Conservation (phyloP, 2,797 vertebrate genomes). For the Apogon talboti region DNA sequence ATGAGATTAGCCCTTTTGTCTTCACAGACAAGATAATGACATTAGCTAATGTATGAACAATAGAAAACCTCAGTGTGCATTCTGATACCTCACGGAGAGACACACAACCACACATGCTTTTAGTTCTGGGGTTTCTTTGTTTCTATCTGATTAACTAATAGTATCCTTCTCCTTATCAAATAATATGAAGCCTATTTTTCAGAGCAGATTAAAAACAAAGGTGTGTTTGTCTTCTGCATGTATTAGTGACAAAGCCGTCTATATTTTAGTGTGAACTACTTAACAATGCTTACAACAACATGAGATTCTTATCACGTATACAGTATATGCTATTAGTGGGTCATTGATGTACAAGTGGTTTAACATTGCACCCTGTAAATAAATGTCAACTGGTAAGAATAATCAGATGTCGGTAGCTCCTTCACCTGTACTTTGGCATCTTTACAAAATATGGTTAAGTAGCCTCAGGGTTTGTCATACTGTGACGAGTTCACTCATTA, state of each 20-base stretch:
- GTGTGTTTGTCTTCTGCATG: constrained; percentile 23
- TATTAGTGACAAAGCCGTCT: constrained; percentile 25
- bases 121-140: constrained; percentile 55
- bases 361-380: constrained; percentile 63
- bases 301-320: constrained; percentile 60
- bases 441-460: background rate
- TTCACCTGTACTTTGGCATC: constrained; percentile 23
- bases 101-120: constrained; percentile 48
- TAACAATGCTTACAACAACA: constrained; percentile 35
- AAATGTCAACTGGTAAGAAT: constrained; percentile 66
- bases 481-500: background rate
- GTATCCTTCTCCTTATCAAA: constrained; percentile 26
- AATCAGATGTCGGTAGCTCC: constrained; percentile 61
- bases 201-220: constrained; percentile 35
- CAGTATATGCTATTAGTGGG: constrained; percentile 56
- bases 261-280: constrained; percentile 51
- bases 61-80: constrained; percentile 72
- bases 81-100: constrained; percentile 58
- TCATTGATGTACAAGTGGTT: constrained; percentile 66
- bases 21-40: constrained; percentile 84
- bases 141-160: constrained; percentile 43
- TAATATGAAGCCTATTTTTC: constrained; percentile 22
- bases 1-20: constrained; percentile 83
- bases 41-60: constrained; percentile 85
- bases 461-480: background rate